phyloP scores from a whole-genome alignment of 2,888 invertebrate genomes.

The Elmis aenea region DNA sequence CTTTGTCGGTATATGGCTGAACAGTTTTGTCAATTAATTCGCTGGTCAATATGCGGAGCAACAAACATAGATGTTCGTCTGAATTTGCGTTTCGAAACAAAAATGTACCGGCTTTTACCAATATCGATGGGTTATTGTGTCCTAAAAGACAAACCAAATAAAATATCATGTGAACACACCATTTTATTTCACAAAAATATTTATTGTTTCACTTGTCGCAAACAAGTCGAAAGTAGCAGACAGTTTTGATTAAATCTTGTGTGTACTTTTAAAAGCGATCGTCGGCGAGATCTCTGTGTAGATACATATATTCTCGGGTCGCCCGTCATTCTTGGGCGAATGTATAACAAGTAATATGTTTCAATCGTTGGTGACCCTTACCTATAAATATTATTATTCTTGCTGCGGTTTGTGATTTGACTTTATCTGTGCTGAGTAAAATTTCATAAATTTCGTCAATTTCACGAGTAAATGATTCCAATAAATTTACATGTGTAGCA shows the following conservation, averaged over 20 bases:
- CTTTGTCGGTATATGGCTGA: slow-evolving; percentile 40
- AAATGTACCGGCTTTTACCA: slow-evolving; percentile 57
- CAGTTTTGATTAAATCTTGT: too few relatives aligned
- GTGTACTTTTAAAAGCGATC: too few relatives aligned
- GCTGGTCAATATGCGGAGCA: slow-evolving; percentile 59
- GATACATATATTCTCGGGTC: too few relatives aligned
- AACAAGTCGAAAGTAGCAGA: too few relatives aligned
- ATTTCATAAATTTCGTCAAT: slow-evolving; percentile 52
- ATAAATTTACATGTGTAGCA: slow-evolving; percentile 43
- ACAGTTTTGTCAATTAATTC: slow-evolving; percentile 46
- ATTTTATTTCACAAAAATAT: too few relatives aligned
- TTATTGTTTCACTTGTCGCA: too few relatives aligned
- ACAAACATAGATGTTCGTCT: slow-evolving; percentile 55
- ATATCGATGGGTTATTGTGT: slow-evolving; percentile 56
- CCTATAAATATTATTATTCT: slow-evolving; percentile 54
- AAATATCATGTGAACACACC: slow-evolving; percentile 10
- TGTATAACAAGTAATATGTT: too few relatives aligned
- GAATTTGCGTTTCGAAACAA: slow-evolving; percentile 57
- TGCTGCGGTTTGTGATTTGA: slow-evolving; percentile 57
- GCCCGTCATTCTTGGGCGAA: too few relatives aligned
- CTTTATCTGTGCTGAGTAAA: slow-evolving; percentile 51
- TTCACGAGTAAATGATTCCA: slow-evolving; percentile 55
- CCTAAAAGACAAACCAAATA: slow-evolving; percentile 43
- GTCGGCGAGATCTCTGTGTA: too few relatives aligned
- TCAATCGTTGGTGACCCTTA: too few relatives aligned